Base-by-base conservation (phyloP, 37 sponge, comb jelly and placozoan species). In the Cliona cf. orientalis region DNA sequence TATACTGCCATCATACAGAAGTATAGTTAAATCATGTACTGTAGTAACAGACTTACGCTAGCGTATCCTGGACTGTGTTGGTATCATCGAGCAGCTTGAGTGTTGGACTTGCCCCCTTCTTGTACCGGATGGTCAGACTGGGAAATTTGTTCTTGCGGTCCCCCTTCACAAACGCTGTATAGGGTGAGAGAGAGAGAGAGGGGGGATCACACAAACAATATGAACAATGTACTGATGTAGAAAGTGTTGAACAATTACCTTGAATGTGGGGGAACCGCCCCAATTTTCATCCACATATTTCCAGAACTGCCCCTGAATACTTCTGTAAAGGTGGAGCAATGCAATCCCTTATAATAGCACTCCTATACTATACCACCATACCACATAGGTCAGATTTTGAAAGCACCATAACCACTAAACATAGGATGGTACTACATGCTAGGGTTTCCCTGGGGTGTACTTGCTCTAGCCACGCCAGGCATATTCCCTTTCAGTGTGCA, bases 251-350 rank as follows among this genome's bases (percentile, higher is more conserved):
- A 49, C 55, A 14, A 41, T 65, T 39, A 92, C 92, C 95, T 77
- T 94, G 80, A 37, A 97, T 74, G 29, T 97, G 96, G 58, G 97
- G 97, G 60, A 55, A 97, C 41, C 84, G 85, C 43, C 84, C 92
- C 69, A 94, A 80, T 78, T 91, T 94, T 97, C 97, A 97, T 76
- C 90, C 83, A 58, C 97, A 97, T 53, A 97, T 83, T 80, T 97
- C 97, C 60, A 97, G 75, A 29, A 94, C 63, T 14, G 97, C 97
- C 21, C 64, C 73, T 32, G 95, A 75, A 68, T 76, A 96, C 46
- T 84, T 91, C 90, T 85, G 59, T 11, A 57, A 26, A 29, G 41
- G n/a, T 21, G 35, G 31, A 35, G 35, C 42, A 7, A 38, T 35
- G 23, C 35, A 73, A 46, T 26, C 29, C 26, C 31, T 4, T 72